Base-by-base conservation (phyloP, 2,797 vertebrate genomes). In the Oreonectes daqikongensis region DNA sequence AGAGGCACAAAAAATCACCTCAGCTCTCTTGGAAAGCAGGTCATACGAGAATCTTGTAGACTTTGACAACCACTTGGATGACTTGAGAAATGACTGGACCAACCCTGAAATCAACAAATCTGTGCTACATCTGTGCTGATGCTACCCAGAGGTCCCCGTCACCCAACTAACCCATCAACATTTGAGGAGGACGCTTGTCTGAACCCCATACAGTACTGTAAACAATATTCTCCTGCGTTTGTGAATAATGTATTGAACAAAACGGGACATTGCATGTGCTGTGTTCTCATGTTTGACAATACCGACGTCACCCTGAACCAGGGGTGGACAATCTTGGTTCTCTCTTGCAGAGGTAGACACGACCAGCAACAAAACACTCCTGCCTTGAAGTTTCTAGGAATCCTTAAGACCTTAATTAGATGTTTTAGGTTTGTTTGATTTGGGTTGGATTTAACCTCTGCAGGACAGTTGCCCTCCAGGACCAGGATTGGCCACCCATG, bases 61-160 rank as follows among this genome's bases (percentile, higher is more conserved):
- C 91, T 99, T 99, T 64, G 97, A 99, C 86, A 97, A 98, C 87
- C 98, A 99, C 88, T 89, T 99, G 90, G 97, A 99, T 26, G 98
- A 99, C 86, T 94, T 99, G 64, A 93, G 98, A 75, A 98, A 99
- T 0, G 98, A 99, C 89, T 99, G 98, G 98, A 97, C 97, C 63
- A 99, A 99, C 87, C 97, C 97, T 0, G 96, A 98, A 87, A 97
- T 99, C 89, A 98, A 99, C 89, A 99, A 97, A 86, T 95, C 95
- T 0, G 95, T 99, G 74, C 90, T 99, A 77, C 96, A 98, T 90
- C 92, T 99, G 61, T 99, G 98, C 85, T 99, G 92, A 92, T 84
- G 44, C 32, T 46, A 18, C 66, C 48, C 14, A 65, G 72, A 53
- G 1, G 22, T 69, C 50, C 42, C 30, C 73, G 55, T 48, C 46